Evolutionary conservation across 2,113 vertebrate species (phyloP), one percentile per base, ranked within the genome.

Genomic region (Physeter macrocephalus): DNA sequence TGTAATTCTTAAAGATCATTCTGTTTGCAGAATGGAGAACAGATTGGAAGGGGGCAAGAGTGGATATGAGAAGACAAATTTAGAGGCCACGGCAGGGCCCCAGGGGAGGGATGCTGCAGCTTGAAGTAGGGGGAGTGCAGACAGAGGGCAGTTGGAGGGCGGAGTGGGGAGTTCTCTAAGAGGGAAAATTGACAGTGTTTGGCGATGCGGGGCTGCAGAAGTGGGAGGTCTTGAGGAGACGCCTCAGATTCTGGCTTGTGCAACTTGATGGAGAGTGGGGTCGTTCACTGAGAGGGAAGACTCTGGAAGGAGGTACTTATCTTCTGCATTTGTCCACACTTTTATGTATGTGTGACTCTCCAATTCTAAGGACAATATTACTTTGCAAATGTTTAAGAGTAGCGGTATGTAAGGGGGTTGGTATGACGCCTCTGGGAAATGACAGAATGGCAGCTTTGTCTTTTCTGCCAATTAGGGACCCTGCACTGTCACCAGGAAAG

Each of bases 1-100:
- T 87, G 39, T 81, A 52, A 92, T 87, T 96, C 95, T 81, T 52
- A 96, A 75, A 87, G 72, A 59, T 41, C 29, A 61, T 93, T 97
- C 94, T 92, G 81, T 87, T 90, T 96, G 57, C 41, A 82, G 96
- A 91, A 80, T 91, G 80, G 88, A 61, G 74, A 88, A 93, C 96
- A 98, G 93, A 96, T 96, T 84, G 96, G 87, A 89, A 86, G 89
- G 78, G 92, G 89, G 93, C 18, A 94, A 96, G 15, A 62, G 61
- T 27, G 41, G 49, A 86, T 83, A 59, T 17, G 39, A 74, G 36
- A 85, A 97, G 90, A 97, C 84, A 93, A 78, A 95, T 94, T 95
- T 94, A 94, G 96, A 90, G 96, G 66, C 85, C 80, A 81, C 36
- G 43, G 7, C 25, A 29, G 93, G 66, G 23, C 31, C 27, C 81